Evolutionary conservation across 2,113 vertebrate genomes (phyloP), one percentile per base, ranked within the genome.

Genomic region (Myxocyprinus asiaticus): DNA sequence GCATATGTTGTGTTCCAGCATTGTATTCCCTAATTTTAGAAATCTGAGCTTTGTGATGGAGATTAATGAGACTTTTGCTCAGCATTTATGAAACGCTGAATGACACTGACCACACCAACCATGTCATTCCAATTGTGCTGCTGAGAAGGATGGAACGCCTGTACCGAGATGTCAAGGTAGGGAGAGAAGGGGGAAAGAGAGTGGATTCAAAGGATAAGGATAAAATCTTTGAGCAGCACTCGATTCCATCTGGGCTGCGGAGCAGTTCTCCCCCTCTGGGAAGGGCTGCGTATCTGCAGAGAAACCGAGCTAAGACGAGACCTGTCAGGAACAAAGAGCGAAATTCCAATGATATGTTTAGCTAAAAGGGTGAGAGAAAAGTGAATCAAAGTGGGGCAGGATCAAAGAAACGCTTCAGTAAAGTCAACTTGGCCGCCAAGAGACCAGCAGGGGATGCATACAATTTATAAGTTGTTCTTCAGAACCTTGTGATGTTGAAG

Each of bases 251-350:
- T 67, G 59, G 71, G 79, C 76, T 90, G 78, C 68, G 56, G 87
- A 87, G 90, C 88, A 89, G 90, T 88, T 87, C 90, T 91, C 90
- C 84, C 91, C 92, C 90, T 90, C 87, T 88, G 90, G 91, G 91
- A 93, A 84, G 87, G 87, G 84, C 87, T 89, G 86, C 85, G 79
- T 91, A 91, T 89, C 91, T 89, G 89, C 87, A 89, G 90, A 91
- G 90, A 88, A 91, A 89, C 90, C 85, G 82, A 92, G 88, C 91
- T 90, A 93, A 93, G 93, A 92, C 88, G 89, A 88, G 89, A 88
- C 90, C 91, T 93, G 93, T 94, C 93, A 93, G 90, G 90, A 94
- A 93, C 93, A 94, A 94, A 94, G 91, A 91, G 88, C 83, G 88
- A 90, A 90, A 93, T 91, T 93, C 91, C 91, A 89, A 92, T 93